phyloP scores from a whole-genome alignment of 1,140 invertebrate genomes.

The Tetragnatha versicolor region DNA sequence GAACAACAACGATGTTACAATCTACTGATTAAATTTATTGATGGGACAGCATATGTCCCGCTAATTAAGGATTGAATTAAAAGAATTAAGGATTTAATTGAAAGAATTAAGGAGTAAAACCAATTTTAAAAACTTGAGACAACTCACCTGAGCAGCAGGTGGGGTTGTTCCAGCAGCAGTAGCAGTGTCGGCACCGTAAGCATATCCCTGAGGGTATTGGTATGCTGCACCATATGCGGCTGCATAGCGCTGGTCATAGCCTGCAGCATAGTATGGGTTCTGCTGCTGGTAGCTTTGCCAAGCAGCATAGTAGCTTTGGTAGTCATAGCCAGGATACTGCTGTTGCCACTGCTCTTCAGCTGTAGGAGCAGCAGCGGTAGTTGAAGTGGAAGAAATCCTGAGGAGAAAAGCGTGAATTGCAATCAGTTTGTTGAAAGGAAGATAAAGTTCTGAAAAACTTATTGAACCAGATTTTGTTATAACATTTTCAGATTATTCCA shows the following conservation, averaged over 20 bases:
- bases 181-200: conserved; percentile 37
- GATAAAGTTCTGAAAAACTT: not conserved
- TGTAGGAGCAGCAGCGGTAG: not conserved
- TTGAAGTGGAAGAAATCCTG: too few relatives aligned
- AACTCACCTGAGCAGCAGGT: conserved; percentile 18
- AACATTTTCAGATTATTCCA: not conserved
- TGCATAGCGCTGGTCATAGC: conserved; percentile 42
- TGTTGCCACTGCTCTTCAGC: conserved; percentile 37
- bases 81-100: too few relatives aligned
- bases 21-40: too few relatives aligned
- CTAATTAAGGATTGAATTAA: too few relatives aligned
- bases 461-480: not conserved
- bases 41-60: too few relatives aligned
- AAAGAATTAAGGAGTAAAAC: too few relatives aligned
- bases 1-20: too few relatives aligned
- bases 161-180: conserved; percentile 13
- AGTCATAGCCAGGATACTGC: conserved; percentile 53
- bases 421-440: too few relatives aligned
- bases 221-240: conserved; percentile 18
- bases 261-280: conserved; percentile 36
- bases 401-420: too few relatives aligned
- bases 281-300: conserved; percentile 51
- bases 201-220: conserved; percentile 34
- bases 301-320: conserved; percentile 54
- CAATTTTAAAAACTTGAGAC: too few relatives aligned